Evolutionary conservation across 2,797 vertebrate species (phyloP).

Genomic region (Manis crassicaudata): DNA sequence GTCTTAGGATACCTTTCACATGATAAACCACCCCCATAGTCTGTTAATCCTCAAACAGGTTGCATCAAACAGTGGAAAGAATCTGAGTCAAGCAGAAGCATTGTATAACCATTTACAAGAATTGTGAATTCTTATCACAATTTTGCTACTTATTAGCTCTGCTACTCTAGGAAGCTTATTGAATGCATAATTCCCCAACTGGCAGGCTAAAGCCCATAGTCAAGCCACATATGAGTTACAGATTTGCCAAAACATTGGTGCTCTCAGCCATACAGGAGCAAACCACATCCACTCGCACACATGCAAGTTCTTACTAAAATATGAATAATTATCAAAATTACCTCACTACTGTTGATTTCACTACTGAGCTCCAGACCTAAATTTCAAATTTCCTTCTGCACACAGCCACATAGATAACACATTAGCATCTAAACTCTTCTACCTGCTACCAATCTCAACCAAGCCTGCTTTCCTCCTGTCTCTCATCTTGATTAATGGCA

Average conservation of each 20-base stretch:
- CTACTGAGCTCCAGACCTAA: neutral
- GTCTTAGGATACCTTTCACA: neutral
- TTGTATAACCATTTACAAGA: too few relatives aligned
- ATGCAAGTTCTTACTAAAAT: neutral
- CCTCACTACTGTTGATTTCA: neutral
- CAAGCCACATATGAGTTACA: neutral
- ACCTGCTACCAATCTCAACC: neutral
- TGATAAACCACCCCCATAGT: neutral
- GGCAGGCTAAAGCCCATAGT: neutral
- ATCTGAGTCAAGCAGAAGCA: slow-evolving; percentile 24
- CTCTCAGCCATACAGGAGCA: neutral
- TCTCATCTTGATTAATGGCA: neutral
- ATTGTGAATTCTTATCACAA: neutral
- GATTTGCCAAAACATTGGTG: neutral
- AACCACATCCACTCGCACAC: neutral
- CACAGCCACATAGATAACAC: neutral
- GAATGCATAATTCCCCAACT: neutral
- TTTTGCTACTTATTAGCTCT: neutral
- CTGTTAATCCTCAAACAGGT: neutral
- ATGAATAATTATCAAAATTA: neutral
- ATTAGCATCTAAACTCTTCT: neutral
- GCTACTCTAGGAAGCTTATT: neutral
- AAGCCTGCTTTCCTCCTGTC: neutral
- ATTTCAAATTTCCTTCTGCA: neutral
- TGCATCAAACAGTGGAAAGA: neutral